These are phyloP conservation scores for Gastracanthus pulcherrimus DNA, from an alignment of 2,888 invertebrate genomes.

Conservation along the genomic window DNA sequence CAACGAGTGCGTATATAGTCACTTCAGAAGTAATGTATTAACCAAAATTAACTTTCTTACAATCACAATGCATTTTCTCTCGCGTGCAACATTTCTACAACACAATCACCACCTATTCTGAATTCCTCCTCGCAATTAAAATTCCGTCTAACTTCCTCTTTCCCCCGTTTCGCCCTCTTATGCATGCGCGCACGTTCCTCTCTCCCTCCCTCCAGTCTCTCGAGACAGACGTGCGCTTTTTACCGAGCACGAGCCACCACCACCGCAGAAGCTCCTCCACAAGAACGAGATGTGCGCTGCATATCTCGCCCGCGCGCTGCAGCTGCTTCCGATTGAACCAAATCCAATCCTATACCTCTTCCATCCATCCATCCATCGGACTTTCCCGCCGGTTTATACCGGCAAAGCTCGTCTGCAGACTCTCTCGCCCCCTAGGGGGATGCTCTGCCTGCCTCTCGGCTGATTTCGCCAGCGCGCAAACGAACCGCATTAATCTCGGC, in stretches of 20 bases:
- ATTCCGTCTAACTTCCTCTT: neutral
- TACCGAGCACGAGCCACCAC: neutral
- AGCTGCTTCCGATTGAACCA: neutral
- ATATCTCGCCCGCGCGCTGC: neutral
- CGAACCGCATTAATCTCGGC: constrained; percentile 32
- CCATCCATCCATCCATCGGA: neutral
- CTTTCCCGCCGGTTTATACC: neutral
- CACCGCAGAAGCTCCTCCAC: neutral
- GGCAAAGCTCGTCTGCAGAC: neutral
- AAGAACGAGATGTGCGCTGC: too few species aligned
- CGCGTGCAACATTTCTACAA: neutral
- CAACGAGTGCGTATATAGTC: too few species aligned
- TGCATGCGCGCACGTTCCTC: too few species aligned
- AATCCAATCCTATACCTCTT: neutral
- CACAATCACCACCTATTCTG: neutral
- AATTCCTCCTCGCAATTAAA: neutral
- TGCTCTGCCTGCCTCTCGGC: neutral
- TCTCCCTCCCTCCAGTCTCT: too few species aligned
- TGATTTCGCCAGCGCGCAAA: neutral
- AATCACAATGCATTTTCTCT: neutral
- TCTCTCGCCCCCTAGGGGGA: neutral
- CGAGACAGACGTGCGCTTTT: neutral
- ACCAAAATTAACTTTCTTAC: too few species aligned
- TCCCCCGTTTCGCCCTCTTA: too few species aligned
- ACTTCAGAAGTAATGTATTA: too few species aligned